A percentile compares a stretch with the other conserved stretches of the same genome.
Evolutionary conservation across 2,888 invertebrate genomes (phyloP).

Genomic region (Hololepta plana): DNA sequence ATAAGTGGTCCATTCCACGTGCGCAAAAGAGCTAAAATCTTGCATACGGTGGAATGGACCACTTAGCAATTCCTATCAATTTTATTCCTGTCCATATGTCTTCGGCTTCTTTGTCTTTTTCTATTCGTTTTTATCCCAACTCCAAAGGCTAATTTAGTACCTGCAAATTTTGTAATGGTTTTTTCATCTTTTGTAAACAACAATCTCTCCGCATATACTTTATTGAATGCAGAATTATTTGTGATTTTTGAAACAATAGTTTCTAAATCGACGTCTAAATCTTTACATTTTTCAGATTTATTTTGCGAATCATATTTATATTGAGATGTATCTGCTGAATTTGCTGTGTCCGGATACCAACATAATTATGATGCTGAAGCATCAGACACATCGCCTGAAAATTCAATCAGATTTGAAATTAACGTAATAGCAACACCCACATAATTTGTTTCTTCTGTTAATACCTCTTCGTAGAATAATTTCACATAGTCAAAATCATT

Average conservation of each 20-base stretch:
- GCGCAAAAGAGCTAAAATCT: no score
- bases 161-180: no score
- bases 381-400: constrained; percentile 5
- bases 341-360: constrained; percentile 5
- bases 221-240: constrained; percentile 7
- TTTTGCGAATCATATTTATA: no score
- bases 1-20: no score
- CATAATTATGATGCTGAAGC: constrained; percentile 8
- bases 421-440: constrained; percentile 4
- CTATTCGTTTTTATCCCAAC: no score
- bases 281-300: constrained; percentile 8
- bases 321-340: no score
- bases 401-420: constrained; percentile 7
- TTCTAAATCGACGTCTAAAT: constrained; percentile 8
- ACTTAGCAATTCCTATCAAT: no score
- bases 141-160: no score
- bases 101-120: no score
- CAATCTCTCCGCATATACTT: constrained; percentile 4
- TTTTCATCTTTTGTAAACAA: constrained; percentile 9
- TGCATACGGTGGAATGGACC: no score
- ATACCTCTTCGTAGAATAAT: constrained; percentile 7
- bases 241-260: constrained; percentile 8
- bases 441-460: constrained; percentile 8
- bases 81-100: no score
- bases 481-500: constrained; percentile 8